Evolutionary conservation across 1,140 invertebrate species (phyloP).

Genomic region (Olivierus martensii): DNA sequence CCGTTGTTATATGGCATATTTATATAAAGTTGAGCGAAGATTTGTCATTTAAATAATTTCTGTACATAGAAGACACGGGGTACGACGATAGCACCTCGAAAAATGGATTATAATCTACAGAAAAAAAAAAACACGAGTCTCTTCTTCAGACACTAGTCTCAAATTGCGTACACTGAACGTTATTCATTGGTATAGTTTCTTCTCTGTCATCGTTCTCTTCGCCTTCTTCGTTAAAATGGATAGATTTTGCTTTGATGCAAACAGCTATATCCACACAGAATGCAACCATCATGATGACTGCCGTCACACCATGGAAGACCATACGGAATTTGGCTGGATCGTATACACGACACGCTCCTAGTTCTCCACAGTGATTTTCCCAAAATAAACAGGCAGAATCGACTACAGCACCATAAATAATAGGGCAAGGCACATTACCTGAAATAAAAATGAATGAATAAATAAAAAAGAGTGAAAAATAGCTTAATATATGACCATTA

Average conservation of each 20-base stretch:
- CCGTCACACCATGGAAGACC: conserved; percentile 77
- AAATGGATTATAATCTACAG: no score
- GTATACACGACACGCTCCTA: conserved; percentile 69
- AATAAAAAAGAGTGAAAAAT: no score
- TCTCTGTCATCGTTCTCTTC: conserved; percentile 1
- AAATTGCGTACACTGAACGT: neutral
- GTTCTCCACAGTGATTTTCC: conserved; percentile 61
- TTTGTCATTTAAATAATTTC: no score
- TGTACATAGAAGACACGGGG: no score
- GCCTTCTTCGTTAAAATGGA: conserved; percentile 43
- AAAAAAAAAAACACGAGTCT: no score
- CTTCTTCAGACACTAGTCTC: conserved; percentile 11
- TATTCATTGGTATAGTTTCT: conserved; percentile 12
- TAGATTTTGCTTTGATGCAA: conserved; percentile 63
- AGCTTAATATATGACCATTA: no score
- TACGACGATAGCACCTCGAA: no score
- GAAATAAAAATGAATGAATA: conserved; percentile 14
- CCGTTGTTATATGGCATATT: no score
- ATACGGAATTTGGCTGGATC: conserved; percentile 65
- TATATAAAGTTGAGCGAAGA: no score
- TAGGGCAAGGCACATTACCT: conserved; percentile 81
- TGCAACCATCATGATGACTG: conserved; percentile 59
- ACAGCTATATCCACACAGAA: conserved; percentile 68
- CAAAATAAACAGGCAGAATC: conserved; percentile 81
- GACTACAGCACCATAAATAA: conserved; percentile 79